These are phyloP conservation scores for Lepidocolaptes lacrymiger DNA, from an alignment of 2,797 vertebrate genomes.

Conservation along the genomic window DNA sequence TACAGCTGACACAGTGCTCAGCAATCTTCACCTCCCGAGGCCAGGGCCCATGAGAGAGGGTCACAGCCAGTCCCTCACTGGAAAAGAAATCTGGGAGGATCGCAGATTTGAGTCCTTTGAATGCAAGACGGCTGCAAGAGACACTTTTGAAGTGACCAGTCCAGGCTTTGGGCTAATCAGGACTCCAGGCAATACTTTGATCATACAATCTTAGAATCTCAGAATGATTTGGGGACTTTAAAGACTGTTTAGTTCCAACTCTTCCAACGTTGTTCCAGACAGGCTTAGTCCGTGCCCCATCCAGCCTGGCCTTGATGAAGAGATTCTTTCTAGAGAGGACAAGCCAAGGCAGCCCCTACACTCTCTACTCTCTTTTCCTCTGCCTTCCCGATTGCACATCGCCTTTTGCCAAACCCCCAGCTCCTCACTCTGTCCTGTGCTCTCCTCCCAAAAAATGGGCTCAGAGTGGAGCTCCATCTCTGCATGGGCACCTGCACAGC, in stretches of 20 bases:
- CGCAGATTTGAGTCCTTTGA: background rate
- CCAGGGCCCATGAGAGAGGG: background rate
- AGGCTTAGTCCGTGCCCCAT: background rate
- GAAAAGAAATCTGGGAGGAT: background rate
- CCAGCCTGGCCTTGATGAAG: background rate
- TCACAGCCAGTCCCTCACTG: background rate
- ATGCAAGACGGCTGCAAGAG: background rate
- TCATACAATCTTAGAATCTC: background rate
- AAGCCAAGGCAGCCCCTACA: background rate
- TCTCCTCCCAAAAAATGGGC: background rate
- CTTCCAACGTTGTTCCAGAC: background rate
- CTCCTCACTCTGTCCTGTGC: background rate
- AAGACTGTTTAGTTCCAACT: background rate
- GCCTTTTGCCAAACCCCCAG: background rate
- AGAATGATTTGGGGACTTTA: background rate
- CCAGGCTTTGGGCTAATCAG: background rate
- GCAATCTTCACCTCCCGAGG: background rate
- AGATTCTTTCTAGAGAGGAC: background rate
- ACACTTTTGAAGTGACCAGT: background rate
- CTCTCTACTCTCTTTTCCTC: background rate
- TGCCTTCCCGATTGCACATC: background rate
- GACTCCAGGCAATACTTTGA: background rate
- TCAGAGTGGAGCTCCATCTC: background rate
- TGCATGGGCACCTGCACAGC: background rate
- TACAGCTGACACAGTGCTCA: constrained; percentile 32